Base-by-base conservation (phyloP, 2,113 vertebrate species). In the Stegastes partitus region DNA sequence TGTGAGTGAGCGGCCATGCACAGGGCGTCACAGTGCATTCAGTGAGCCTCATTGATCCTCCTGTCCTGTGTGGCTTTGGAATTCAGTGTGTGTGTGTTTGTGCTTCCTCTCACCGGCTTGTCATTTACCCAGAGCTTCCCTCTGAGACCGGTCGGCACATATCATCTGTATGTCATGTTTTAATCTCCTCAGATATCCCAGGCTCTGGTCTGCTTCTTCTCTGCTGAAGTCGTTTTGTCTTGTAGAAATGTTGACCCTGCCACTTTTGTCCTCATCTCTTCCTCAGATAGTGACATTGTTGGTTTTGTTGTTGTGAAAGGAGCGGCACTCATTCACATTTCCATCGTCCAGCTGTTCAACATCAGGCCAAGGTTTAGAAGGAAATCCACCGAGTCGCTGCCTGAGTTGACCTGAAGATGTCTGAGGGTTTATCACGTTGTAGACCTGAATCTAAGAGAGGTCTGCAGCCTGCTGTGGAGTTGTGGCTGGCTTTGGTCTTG, bases 41-140 rank as follows among this genome's bases (percentile, higher is more conserved):
- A 81, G 59, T 59, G 73, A 31, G n/a, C 22, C 69, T 79, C 77
- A 84, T 88, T 82, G 82, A 89, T 86, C 73, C 34, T 22, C 72
- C 82, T 74, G 77, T 69, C 39, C 56, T 54, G 0, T 23, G 49
- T 69, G 59, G 47, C 61, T 86, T 68, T 81, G 53, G 3, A 81
- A 82, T 58, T 74, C 66, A 34, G 19, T 19, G 57, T 18, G 31
- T 49, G 57, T 55, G 39, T 42, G 66, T 28, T 19, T 54, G 22
- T 1, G 12, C 31, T 18, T 62, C 54, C 42, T 53, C 39, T 51
- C 58, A 59, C 65, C 68, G 42, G 68, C 47, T 84, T 88, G 84
- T 84, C 86, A 88, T 89, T 92, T 85, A 77, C 80, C 11, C 76
- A 81, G 80, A 74, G 63, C 79, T 77, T 51, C 61, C 74, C 79